Conservation (phyloP, 2,797 vertebrate genomes). For the Acipenser oxyrinchus region DNA sequence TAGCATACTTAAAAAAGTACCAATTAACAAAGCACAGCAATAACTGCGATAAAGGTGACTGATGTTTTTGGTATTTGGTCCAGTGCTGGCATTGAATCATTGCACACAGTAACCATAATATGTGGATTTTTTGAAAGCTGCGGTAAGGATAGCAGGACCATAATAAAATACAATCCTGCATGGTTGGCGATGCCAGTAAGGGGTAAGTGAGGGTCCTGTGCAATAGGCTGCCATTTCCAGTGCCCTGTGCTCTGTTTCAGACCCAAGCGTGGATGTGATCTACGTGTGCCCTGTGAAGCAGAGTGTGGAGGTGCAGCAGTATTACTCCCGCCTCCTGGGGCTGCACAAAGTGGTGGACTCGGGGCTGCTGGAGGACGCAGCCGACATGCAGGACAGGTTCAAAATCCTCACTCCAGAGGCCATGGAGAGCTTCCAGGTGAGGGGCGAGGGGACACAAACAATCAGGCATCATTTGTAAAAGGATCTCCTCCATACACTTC, state of each 20-base stretch:
- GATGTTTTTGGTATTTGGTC: too few species aligned
- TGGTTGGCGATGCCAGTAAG: too few species aligned
- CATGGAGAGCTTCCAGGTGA: slow-evolving; percentile 77
- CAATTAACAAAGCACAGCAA: too few species aligned
- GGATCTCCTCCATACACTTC: too few species aligned
- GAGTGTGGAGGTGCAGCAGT: slow-evolving; percentile 66
- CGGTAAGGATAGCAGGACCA: too few species aligned
- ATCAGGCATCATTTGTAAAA: too few species aligned
- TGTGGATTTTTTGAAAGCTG: too few species aligned
- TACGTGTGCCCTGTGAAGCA: slow-evolving; percentile 71
- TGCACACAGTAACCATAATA: too few species aligned
- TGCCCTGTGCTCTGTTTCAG: slow-evolving; percentile 51
- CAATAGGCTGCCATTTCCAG: slow-evolving; percentile 2
- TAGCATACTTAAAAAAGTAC: too few species aligned
- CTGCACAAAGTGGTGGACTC: slow-evolving; percentile 57
- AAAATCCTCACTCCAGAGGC: slow-evolving; percentile 84
- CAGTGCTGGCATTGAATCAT: too few species aligned
- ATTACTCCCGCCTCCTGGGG: slow-evolving; percentile 74
- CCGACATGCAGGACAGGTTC: slow-evolving; percentile 59
- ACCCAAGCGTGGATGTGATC: slow-evolving; percentile 81
- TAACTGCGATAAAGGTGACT: too few species aligned
- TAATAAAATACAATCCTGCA: too few species aligned
- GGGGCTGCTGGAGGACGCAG: slow-evolving; percentile 45
- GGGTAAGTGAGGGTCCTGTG: slow-evolving; percentile 12
- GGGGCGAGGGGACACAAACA: slow-evolving; percentile 24